Percentiles rank a stretch among this genome's conserved stretches.
These are phyloP conservation scores for Philotrypesis tridentata DNA, from an alignment of 1,140 invertebrate species.

Conservation along the genomic window DNA sequence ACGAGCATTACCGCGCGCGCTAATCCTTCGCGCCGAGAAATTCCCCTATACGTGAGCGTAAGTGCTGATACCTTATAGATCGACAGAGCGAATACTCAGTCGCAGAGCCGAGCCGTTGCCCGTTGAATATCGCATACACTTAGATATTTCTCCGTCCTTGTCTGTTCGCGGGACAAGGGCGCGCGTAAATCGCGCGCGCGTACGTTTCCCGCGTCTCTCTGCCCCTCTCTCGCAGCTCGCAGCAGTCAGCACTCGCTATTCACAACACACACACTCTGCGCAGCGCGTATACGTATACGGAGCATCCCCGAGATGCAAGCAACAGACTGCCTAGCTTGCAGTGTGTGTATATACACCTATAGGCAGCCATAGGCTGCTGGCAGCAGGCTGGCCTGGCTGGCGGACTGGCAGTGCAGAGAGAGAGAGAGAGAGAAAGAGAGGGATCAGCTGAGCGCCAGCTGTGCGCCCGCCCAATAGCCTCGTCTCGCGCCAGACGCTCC, in stretches of 20 bases:
- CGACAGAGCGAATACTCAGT: too few species aligned
- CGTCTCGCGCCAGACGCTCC: background rate
- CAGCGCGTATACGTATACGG: too few species aligned
- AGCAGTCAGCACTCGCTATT: too few species aligned
- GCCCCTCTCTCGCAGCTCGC: background rate
- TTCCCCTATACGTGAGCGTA: too few species aligned
- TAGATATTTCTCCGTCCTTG: background rate
- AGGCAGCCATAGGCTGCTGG: too few species aligned
- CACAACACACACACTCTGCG: too few species aligned
- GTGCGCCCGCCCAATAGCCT: conserved; percentile 49
- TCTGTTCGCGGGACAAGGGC: conserved; percentile 36
- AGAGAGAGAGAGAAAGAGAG: conserved; percentile 24
- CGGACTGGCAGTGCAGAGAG: too few species aligned
- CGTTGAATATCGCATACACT: too few species aligned
- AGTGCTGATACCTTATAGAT: too few species aligned
- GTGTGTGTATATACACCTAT: background rate
- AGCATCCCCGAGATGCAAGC: background rate
- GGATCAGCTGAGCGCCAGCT: conserved; percentile 73
- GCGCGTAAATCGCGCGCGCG: conserved; percentile 59
- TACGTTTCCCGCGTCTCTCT: conserved; percentile 63
- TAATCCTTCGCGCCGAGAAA: background rate
- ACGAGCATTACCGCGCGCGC: too few species aligned
- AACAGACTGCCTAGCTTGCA: too few species aligned
- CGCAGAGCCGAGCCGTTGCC: background rate
- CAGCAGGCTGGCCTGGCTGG: too few species aligned